These are phyloP conservation scores for Rhinopomastus cyanomelas DNA, from an alignment of 2,113 vertebrate genomes.

Conservation along the genomic window DNA sequence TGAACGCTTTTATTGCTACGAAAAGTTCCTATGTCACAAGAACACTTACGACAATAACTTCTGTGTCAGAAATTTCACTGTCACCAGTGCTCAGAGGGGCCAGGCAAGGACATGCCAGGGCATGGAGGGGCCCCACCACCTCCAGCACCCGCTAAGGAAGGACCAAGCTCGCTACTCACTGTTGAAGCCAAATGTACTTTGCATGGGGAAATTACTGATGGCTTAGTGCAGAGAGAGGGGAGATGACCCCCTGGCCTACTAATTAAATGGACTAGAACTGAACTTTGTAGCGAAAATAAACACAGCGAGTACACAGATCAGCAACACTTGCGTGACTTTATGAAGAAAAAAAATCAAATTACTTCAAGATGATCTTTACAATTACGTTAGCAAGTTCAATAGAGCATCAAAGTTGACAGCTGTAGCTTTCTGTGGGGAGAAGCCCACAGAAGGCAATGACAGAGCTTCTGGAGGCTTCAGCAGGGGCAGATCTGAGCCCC, in stretches of 20 bases:
- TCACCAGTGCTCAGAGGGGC: background rate
- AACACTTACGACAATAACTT: background rate
- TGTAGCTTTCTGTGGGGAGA: background rate
- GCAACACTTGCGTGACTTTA: conserved; percentile 59
- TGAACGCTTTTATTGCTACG: background rate
- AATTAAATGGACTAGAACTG: conserved; percentile 61
- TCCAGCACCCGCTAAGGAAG: accelerated
- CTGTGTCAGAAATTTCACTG: background rate
- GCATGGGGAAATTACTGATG: background rate
- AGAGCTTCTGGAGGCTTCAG: background rate
- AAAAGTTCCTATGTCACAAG: background rate
- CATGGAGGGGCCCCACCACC: background rate
- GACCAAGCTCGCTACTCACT: accelerated
- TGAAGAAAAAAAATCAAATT: conserved; percentile 59
- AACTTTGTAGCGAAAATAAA: conserved; percentile 66
- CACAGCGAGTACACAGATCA: conserved; percentile 51
- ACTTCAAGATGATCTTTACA: conserved; percentile 61
- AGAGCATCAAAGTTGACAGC: conserved; percentile 56
- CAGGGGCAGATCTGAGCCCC: background rate
- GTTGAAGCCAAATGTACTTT: background rate
- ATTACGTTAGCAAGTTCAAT: conserved; percentile 57
- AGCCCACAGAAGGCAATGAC: background rate
- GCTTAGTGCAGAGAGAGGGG: background rate
- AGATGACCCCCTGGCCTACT: conserved; percentile 26
- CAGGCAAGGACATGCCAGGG: background rate